phyloP scores from a whole-genome alignment of 1,140 invertebrate species.

The Trichomalopsis sarcophagae region DNA sequence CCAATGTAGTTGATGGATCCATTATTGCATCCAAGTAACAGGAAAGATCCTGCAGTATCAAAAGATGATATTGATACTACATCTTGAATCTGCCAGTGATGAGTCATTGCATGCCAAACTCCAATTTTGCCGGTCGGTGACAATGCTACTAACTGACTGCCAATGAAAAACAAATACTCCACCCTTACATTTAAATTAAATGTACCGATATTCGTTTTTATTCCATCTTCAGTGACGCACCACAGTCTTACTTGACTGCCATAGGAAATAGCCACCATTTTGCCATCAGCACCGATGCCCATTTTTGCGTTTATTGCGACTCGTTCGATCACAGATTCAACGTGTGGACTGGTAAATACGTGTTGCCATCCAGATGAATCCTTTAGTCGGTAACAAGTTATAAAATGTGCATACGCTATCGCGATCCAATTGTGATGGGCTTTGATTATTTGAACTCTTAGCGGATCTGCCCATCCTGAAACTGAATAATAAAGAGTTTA shows the following conservation, averaged over 20 bases:
- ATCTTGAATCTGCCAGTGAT: slow-evolving; percentile 98
- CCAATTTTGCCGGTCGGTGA: slow-evolving; percentile 97
- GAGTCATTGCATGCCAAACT: slow-evolving; percentile 98
- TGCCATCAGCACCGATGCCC: slow-evolving; percentile 79
- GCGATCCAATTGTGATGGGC: slow-evolving; percentile 99
- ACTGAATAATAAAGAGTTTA: slow-evolving; percentile 63
- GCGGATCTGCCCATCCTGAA: slow-evolving; percentile 86
- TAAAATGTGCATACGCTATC: slow-evolving; percentile 96
- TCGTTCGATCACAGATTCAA: slow-evolving; percentile 92
- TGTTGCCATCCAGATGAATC: slow-evolving; percentile 97
- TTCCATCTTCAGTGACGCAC: slow-evolving; percentile 90
- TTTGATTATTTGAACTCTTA: slow-evolving; percentile 94
- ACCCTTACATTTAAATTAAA: slow-evolving; percentile 95
- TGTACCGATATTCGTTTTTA: slow-evolving; percentile 87
- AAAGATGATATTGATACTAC: slow-evolving; percentile 95
- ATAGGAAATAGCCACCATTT: slow-evolving; percentile 93
- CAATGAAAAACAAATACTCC: slow-evolving; percentile 98
- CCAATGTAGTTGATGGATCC: slow-evolving; percentile 98
- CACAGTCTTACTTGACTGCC: slow-evolving; percentile 90
- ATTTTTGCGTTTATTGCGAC: slow-evolving; percentile 97
- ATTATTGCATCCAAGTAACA: slow-evolving; percentile 95
- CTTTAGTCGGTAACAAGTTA: slow-evolving; percentile 95
- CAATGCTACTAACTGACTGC: slow-evolving; percentile 95
- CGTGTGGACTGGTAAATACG: slow-evolving; percentile 94
- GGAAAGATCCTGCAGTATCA: slow-evolving; percentile 96